Base-by-base conservation (phyloP, 2,888 invertebrate genomes). In the Mythimna ferrago region DNA sequence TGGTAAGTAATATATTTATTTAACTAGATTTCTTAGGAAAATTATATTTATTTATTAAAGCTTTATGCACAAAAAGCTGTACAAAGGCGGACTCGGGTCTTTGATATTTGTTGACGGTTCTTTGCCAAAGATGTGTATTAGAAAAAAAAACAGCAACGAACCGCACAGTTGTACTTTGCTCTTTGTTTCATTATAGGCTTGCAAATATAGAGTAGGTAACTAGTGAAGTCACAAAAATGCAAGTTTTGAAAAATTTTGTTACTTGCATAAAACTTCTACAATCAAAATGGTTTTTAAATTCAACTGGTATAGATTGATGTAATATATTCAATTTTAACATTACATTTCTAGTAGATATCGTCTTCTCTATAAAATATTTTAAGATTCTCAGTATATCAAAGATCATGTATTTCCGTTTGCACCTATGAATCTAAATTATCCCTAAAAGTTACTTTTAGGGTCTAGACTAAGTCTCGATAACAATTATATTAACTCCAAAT, bases 1-100 rank as follows among this genome's bases (percentile, higher is more conserved):
- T 6, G 99, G 96, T 96, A 84, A 86, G 86, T 66, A 4, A 19
- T 4, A 44, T 62, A 53, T 14, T 51, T 19, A 14, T 5, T 21
- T 51, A 48, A 48, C 5, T 16, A 48, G 2, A 6, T 48, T 14
- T 48, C 16, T 48, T 16, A 16, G 5, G 16, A 48, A 16, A 16
- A 2, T 16, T 48, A 6, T n/a, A n/a, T n/a, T n/a, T n/a, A n/a
- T n/a, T n/a, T n/a, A n/a, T n/a, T n/a, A n/a, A n/a, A n/a, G n/a
- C n/a, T n/a, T n/a, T n/a, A n/a, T n/a, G n/a, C n/a, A n/a, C n/a
- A n/a, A n/a, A n/a, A n/a, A n/a, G n/a, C n/a, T n/a, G n/a, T n/a
- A n/a, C n/a, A n/a, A n/a, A n/a, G n/a, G n/a, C n/a, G n/a, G n/a
- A n/a, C n/a, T n/a, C n/a, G n/a, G n/a, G n/a, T n/a, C 2, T 26